Evolutionary conservation across 1,140 invertebrate species (phyloP).

Genomic region (Achroia grisella): DNA sequence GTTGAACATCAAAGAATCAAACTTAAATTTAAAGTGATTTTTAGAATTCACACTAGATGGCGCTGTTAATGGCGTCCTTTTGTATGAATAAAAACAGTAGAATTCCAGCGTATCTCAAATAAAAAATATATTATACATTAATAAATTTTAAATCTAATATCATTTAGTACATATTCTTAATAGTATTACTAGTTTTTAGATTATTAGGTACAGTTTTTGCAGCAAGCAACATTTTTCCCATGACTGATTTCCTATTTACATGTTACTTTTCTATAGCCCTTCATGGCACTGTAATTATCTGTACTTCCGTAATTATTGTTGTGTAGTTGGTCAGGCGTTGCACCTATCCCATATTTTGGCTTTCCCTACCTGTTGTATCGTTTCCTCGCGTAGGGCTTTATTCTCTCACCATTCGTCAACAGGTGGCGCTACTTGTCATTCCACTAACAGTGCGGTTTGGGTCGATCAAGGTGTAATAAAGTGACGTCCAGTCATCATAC

Average conservation of each 20-base stretch:
- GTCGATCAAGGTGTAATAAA: conserved; percentile 33
- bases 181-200: too few relatives aligned
- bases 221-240: too few relatives aligned
- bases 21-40: too few relatives aligned
- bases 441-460: conserved; percentile 28
- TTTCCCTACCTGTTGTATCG: conserved; percentile 45
- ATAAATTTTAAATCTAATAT: too few relatives aligned
- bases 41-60: conserved; percentile 16
- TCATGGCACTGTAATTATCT: conserved; percentile 16
- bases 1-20: conserved; percentile 5
- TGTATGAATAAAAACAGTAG: too few relatives aligned
- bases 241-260: conserved; percentile 13
- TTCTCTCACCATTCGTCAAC: conserved; percentile 34
- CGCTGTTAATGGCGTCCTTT: too few relatives aligned
- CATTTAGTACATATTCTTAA: too few relatives aligned
- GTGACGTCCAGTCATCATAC: conserved; percentile 30
- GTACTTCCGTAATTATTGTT: conserved; percentile 50
- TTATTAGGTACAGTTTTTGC: too few relatives aligned
- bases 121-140: too few relatives aligned
- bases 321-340: conserved; percentile 43
- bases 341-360: conserved; percentile 56
- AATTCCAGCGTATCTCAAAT: too few relatives aligned
- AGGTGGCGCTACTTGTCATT: conserved; percentile 63
- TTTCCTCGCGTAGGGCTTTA: conserved; percentile 58
- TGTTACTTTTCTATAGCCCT: conserved; percentile 11